These are phyloP conservation scores for Pasiphila rectangulata DNA, from an alignment of 2,888 invertebrate genomes.

Conservation along the genomic window DNA sequence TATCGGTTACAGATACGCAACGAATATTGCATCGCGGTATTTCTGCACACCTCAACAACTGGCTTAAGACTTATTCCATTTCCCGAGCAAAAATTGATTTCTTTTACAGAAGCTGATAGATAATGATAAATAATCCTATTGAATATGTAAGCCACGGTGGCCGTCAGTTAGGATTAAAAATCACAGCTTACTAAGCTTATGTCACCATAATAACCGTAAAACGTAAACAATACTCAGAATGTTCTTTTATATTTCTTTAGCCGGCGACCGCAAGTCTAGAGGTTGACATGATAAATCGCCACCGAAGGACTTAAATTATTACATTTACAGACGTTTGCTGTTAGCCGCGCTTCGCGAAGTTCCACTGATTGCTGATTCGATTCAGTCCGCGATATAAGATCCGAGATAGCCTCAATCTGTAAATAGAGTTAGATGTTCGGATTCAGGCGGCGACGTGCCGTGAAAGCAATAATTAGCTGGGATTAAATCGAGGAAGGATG, in stretches of 20 bases:
- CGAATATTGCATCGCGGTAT: slow-evolving; percentile 31
- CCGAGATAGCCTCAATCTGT: slow-evolving; percentile 46
- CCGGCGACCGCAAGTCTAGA: slow-evolving; percentile 2
- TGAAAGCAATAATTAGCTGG: slow-evolving; percentile 60
- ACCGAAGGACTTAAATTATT: slow-evolving; percentile 26
- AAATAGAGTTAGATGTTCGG: slow-evolving; percentile 50
- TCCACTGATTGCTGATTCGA: slow-evolving; percentile 49
- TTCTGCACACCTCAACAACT: slow-evolving; percentile 10
- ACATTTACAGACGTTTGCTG: slow-evolving; percentile 34
- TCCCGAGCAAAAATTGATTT: too few relatives aligned
- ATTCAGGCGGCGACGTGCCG: slow-evolving; percentile 43
- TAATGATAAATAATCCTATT: too few relatives aligned
- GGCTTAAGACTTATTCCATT: not conserved
- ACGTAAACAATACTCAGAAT: too few relatives aligned
- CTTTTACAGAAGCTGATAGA: too few relatives aligned
- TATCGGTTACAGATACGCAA: slow-evolving; percentile 39
- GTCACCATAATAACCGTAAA: too few relatives aligned
- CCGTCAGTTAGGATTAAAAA: too few relatives aligned
- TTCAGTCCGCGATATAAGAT: slow-evolving; percentile 39
- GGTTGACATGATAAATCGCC: slow-evolving; percentile 25
- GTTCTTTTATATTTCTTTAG: not conserved
- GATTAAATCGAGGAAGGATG: slow-evolving; percentile 56
- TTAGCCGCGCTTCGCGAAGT: slow-evolving; percentile 45
- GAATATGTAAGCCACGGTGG: too few relatives aligned
- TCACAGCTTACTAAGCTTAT: not conserved